Conservation (phyloP, 2,113 vertebrate species). For the Zosterops hypoxanthus region DNA sequence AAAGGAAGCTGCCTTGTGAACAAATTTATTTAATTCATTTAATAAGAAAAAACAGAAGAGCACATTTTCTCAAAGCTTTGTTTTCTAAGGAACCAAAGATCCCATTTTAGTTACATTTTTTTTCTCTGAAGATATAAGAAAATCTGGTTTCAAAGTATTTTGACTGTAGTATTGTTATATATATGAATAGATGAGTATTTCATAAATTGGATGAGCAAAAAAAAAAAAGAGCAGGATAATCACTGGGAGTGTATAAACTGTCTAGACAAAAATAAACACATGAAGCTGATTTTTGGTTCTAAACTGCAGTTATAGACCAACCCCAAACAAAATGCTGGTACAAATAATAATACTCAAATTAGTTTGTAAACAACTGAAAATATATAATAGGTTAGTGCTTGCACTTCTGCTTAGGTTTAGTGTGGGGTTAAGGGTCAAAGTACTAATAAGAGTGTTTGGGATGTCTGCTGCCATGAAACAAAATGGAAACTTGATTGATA, state of each 20-base stretch:
- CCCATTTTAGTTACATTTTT: background rate
- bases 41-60: background rate
- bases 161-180: background rate
- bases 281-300: background rate
- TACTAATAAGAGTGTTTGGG: constrained; percentile 98
- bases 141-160: background rate
- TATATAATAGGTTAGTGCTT: constrained; percentile 77
- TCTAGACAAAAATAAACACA: background rate
- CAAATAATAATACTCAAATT: constrained; percentile 69
- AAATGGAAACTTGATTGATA: constrained; percentile 99
- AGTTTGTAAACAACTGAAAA: constrained; percentile 77
- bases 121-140: background rate
- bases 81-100: background rate
- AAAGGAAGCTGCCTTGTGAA: background rate
- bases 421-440: constrained; percentile 91
- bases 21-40: background rate
- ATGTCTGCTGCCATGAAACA: constrained; percentile 98
- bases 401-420: constrained; percentile 84
- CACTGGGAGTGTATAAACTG: background rate
- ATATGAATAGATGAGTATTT: background rate
- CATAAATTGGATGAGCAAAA: background rate
- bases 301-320: background rate
- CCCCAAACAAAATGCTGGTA: background rate
- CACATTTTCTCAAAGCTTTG: background rate
- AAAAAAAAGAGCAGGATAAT: background rate